Evolutionary conservation across 1,140 invertebrate species (phyloP).

Genomic region (Bilobella aurantiaca): DNA sequence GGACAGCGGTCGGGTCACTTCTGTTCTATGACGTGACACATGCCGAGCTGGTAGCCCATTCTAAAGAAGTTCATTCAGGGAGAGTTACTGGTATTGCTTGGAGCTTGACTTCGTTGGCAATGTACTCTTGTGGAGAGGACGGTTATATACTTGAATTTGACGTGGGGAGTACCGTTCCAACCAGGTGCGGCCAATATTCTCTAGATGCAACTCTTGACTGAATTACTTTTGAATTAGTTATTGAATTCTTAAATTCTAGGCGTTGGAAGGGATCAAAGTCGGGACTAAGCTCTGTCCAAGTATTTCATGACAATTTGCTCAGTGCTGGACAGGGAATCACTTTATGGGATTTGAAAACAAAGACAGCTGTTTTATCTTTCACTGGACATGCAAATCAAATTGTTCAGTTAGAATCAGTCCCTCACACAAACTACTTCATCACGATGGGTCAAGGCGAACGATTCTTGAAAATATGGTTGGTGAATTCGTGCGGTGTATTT

Average conservation of each 20-base stretch:
- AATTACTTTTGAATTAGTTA: neutral
- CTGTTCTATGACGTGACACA: slow-evolving; percentile 29
- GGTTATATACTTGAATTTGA: slow-evolving; percentile 28
- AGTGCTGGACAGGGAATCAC: slow-evolving; percentile 22
- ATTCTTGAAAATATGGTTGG: slow-evolving; percentile 30
- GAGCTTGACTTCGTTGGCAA: slow-evolving; percentile 6
- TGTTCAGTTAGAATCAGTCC: slow-evolving; percentile 23
- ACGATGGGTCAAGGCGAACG: slow-evolving; percentile 23
- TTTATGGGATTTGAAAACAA: slow-evolving; percentile 28
- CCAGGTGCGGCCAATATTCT: slow-evolving; percentile 7
- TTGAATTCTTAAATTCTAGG: slow-evolving; percentile 10
- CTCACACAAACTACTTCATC: slow-evolving; percentile 29
- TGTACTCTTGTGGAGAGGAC: slow-evolving; percentile 29
- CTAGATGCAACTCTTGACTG: neutral
- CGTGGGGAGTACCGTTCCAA: slow-evolving; percentile 5
- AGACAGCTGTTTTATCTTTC: slow-evolving; percentile 19
- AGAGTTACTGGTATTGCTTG: slow-evolving; percentile 26
- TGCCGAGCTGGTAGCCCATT: slow-evolving; percentile 18
- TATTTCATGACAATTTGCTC: slow-evolving; percentile 14
- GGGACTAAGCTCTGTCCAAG: slow-evolving; percentile 14
- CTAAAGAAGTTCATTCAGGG: slow-evolving; percentile 19
- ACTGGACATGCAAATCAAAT: slow-evolving; percentile 26
- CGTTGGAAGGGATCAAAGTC: slow-evolving; percentile 27
- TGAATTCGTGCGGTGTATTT: neutral
- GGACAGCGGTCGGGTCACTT: slow-evolving; percentile 25